These are phyloP conservation scores for Spicauda simplicius DNA, from an alignment of 2,888 invertebrate genomes.

Conservation along the genomic window DNA sequence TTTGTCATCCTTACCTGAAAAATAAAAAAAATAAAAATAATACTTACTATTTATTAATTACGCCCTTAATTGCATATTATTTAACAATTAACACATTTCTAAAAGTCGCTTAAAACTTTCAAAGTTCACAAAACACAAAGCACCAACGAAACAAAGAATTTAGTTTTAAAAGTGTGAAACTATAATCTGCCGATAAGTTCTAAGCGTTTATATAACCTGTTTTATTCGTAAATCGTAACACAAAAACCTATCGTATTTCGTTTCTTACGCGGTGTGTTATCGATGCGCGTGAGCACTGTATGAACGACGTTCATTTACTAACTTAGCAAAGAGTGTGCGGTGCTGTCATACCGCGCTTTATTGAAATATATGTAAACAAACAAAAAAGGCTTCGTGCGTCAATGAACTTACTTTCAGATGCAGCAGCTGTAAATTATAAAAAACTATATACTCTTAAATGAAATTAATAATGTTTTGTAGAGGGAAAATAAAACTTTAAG, in stretches of 20 bases:
- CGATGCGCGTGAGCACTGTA: slow-evolving; percentile 28
- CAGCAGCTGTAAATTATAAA: not conserved
- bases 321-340: not conserved
- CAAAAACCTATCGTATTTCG: slow-evolving; percentile 8
- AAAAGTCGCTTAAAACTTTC: not conserved
- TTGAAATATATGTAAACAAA: slow-evolving; percentile 42
- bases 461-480: too few relatives aligned
- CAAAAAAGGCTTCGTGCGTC: slow-evolving; percentile 32
- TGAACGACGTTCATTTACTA: slow-evolving; percentile 37
- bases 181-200: not conserved
- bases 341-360: slow-evolving; percentile 29
- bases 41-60: not conserved
- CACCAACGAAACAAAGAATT: not conserved
- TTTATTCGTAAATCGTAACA: too few relatives aligned
- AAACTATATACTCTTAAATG: too few relatives aligned
- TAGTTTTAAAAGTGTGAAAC: not conserved
- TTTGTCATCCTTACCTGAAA: not conserved
- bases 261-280: not conserved
- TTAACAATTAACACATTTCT: not conserved
- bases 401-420: slow-evolving; percentile 13
- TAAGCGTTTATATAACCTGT: too few relatives aligned
- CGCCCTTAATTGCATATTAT: not conserved
- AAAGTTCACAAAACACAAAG: not conserved
- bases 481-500: too few relatives aligned
- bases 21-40: not conserved